Evolutionary conservation across 2,888 invertebrate species (phyloP).

Genomic region (Pyralis farinalis): DNA sequence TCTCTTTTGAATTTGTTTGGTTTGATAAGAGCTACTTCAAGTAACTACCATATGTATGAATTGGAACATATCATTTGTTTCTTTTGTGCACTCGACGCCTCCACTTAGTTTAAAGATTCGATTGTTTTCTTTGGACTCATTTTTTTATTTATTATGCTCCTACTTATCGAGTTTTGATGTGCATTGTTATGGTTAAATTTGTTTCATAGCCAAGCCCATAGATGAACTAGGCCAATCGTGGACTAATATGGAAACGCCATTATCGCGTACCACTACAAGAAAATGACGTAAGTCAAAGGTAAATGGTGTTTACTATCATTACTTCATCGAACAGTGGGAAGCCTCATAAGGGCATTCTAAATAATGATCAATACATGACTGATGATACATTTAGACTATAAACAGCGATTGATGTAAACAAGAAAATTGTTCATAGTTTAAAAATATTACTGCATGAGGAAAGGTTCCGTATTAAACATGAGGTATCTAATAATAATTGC

Average conservation of each 20-base stretch:
- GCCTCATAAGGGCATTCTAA: slow-evolving; percentile 45
- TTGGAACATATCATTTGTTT: slow-evolving; percentile 62
- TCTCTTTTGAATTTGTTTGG: slow-evolving; percentile 67
- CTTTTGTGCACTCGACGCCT: slow-evolving; percentile 53
- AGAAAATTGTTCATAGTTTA: neutral
- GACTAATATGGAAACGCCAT: slow-evolving; percentile 65
- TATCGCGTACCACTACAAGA: slow-evolving; percentile 45
- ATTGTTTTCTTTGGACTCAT: slow-evolving; percentile 51
- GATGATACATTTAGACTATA: slow-evolving; percentile 28
- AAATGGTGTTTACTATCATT: slow-evolving; percentile 47
- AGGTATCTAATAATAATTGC: slow-evolving; percentile 32
- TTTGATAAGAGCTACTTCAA: slow-evolving; percentile 73
- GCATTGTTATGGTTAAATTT: slow-evolving; percentile 52
- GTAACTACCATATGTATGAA: slow-evolving; percentile 58
- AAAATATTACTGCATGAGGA: neutral
- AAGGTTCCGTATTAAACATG: slow-evolving; percentile 5
- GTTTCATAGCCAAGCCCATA: slow-evolving; percentile 60
- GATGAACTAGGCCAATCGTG: slow-evolving; percentile 54
- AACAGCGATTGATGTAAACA: slow-evolving; percentile 1
- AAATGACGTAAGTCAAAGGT: slow-evolving; percentile 58
- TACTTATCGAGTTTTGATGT: slow-evolving; percentile 23
- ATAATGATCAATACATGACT: slow-evolving; percentile 37
- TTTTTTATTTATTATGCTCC: slow-evolving; percentile 41
- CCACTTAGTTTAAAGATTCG: slow-evolving; percentile 57
- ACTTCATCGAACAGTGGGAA: slow-evolving; percentile 47